phyloP scores from a whole-genome alignment of 2,113 vertebrate species.

The Melozone crissalis region DNA sequence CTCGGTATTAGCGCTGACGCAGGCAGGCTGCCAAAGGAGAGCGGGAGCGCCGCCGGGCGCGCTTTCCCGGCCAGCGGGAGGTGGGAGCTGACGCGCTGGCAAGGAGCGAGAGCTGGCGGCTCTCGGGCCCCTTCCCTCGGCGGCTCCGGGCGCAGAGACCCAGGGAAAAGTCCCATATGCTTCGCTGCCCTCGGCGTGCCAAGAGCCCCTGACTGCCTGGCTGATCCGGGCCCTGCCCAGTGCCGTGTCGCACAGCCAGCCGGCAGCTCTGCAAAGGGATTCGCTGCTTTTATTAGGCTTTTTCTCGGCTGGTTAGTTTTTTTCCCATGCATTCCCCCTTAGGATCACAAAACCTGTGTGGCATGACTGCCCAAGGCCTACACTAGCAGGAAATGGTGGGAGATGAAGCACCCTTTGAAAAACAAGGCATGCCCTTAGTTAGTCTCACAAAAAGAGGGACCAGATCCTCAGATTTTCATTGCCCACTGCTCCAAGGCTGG shows the following conservation, averaged over 20 bases:
- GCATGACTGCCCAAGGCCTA: not conserved
- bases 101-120: not conserved
- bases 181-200: not conserved
- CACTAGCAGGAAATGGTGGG: not conserved
- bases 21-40: not conserved
- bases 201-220: not conserved
- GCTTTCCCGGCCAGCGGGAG: not conserved
- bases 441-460: not conserved
- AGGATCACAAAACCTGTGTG: fast-evolving
- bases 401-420: not conserved
- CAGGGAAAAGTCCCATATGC: not conserved
- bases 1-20: conserved; percentile 30
- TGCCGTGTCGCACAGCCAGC: not conserved
- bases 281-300: not conserved
- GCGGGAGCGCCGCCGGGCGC: not conserved
- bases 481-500: not conserved
- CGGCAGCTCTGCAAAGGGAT: not conserved
- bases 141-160: fast-evolving
- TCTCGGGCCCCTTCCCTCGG: not conserved
- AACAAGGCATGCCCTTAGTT: not conserved
- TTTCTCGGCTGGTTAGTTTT: not conserved
- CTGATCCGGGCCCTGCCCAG: not conserved
- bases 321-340: fast-evolving
- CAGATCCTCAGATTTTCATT: not conserved
- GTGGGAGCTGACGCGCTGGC: not conserved